Evolutionary conservation across 2,113 vertebrate species (phyloP), one percentile per base, ranked within the genome.

Genomic region (Chunga burmeisteri): DNA sequence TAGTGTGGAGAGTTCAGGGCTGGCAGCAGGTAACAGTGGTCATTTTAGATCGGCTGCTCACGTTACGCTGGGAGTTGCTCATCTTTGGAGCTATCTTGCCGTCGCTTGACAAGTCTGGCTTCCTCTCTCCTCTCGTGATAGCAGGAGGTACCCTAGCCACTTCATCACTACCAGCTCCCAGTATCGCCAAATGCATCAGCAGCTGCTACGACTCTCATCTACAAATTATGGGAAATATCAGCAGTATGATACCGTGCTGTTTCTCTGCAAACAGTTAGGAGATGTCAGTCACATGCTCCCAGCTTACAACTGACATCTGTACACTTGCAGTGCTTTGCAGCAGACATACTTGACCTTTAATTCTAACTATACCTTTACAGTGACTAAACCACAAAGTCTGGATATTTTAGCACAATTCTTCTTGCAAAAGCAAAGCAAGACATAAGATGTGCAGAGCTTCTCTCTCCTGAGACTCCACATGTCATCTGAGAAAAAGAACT

Each of bases 301-400:
- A 83, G 32, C 38, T 53, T n/a, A 72, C 29, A 92, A 5, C 21
- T n/a, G 56, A 22, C 40, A 1, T 36, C 61, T 83, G 29, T 67
- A 36, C 5, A 2, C 18, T 53, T 84, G 55, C 50, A 42, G 55
- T 16, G 47, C 36, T 81, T 65, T 75, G 62, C 49, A 77, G n/a
- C 34, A 73, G 82, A 20, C 15, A 4, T 23, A 49, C 38, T 47
- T 91, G 86, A 89, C 73, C 94, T 95, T 90, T 94, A 63, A 55
- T 81, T 94, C 56, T 78, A 71, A 34, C 84, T 79, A 25, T 23
- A 82, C 25, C 34, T 52, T 94, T 85, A 26, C 8, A 65, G 56
- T 63, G 66, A 50, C 52, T 84, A 63, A 72, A 55, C 16, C 50
- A 65, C 8, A 2, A 80, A 66, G 42, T 46, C n/a, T 40, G 34